Base-by-base conservation (phyloP, 2,888 invertebrate species). In the Volucella inflata region DNA sequence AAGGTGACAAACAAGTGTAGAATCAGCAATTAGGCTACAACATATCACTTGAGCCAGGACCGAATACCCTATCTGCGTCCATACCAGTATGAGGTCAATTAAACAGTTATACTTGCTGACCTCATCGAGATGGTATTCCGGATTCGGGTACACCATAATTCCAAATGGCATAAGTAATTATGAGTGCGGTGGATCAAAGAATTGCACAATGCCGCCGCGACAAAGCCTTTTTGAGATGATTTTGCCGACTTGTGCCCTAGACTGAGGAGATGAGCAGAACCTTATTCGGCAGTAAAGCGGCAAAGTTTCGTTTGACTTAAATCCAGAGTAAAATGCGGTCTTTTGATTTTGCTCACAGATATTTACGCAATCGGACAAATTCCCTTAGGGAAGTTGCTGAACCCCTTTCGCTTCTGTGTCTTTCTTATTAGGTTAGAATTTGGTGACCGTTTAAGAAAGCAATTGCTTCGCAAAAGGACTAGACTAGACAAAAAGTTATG, bases 1-100 rank as follows among this genome's bases (percentile, higher is more conserved):
- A 76, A 76, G 76, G 85, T 85, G 81, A 50, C 81, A 81, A 81
- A 85, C 81, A 85, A 85, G 81, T 85, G 81, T 85, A 80, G 85
- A 85, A 85, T 85, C 51, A 85, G 68, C 71, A 85, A 85, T 85
- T 85, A 85, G 84, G 71, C 79, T 51, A 12, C 46, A 40, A 57
- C 46, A 79, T 83, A 79, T 83, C 83, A 83, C 48, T 59, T 59
- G 30, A 44, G 12, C 42, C 11, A 10, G 16, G 68, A 46, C 11
- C 12, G 30, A 2, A 8, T 21, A n/a, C 30, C 30, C 12, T 21
- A 8, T 21, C 8, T 38, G 38, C 16, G 44, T 40, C 38, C 8
- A n/a, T 30, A 38, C 14, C 30, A 12, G 59, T 79, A 78, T 55
- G 38, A 46, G 72, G 80, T 71, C 85, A 85, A 85, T 85, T 80